Evolutionary conservation across 2,888 invertebrate species (phyloP), one percentile per base, ranked within the genome.

Genomic region (Steinernema scapterisci): DNA sequence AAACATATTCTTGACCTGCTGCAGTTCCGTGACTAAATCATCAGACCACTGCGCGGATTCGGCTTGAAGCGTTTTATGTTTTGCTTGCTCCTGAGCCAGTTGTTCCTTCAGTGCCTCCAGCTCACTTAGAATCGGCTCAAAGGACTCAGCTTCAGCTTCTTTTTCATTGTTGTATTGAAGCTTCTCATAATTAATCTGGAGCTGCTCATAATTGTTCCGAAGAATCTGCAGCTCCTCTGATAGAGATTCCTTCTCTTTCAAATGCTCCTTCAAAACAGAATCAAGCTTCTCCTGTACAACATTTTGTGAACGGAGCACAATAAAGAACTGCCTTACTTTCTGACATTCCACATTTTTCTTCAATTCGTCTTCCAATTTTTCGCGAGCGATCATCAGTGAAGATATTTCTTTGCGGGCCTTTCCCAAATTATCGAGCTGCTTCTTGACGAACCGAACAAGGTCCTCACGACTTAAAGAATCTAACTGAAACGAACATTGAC

Each of bases 381-480:
- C 54, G 21, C 43, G 76, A 70, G 75, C 52, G 11, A 76, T 56
- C 52, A 73, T 75, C 31, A 75, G 74, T 19, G 51, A 54, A 31
- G 70, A 76, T 19, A 77, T 21, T 38, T 80, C 76, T 51, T 83
- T 77, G 27, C 76, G 73, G 5, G 77, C 74, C 21, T 82, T 77
- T 54, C 81, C 81, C 48, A 75, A 45, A 19, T 70, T 48, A 13
- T 72, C 74, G 9, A 80, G 56, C 54, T 84, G 83, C 70, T 83
- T 84, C 71, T 82, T 82, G 11, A 81, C 71, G 43, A 84, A 73
- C 16, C 75, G 71, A 21, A 83, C 73, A 27, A 83, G 74, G 21
- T 84, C 81, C 44, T 84, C 83, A 1, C 78, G 73, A 13, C 78
- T 70, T 71, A 81, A 52, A 11, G 74, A 31, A 38, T 83, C 83